A percentile compares a stretch with the other conserved stretches of the same genome.
These are phyloP conservation scores for Alloplasta piceator DNA, from an alignment of 2,888 invertebrate genomes.

Conservation along the genomic window DNA sequence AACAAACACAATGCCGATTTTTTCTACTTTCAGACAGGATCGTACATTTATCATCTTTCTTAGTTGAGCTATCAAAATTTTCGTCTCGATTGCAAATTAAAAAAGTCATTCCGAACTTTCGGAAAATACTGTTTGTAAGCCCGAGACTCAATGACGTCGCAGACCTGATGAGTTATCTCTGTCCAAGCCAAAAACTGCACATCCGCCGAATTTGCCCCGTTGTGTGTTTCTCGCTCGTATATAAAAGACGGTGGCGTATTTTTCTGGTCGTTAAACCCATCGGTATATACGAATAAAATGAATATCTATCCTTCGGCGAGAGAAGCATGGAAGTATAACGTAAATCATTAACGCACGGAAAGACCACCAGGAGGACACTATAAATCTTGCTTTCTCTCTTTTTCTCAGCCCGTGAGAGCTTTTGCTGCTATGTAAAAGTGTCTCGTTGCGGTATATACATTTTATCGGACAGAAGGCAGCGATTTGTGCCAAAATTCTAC, in stretches of 20 bases:
- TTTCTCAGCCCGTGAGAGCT: slow-evolving; percentile 15
- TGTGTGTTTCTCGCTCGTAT: slow-evolving; percentile 24
- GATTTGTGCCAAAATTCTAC: slow-evolving; percentile 52
- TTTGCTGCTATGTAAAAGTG: slow-evolving; percentile 1
- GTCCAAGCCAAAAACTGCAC: slow-evolving; percentile 20
- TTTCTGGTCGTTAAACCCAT: slow-evolving; percentile 61
- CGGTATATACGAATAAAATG: slow-evolving; percentile 54
- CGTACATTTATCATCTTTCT: too few relatives aligned
- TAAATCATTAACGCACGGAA: slow-evolving; percentile 56
- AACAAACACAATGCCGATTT: too few relatives aligned
- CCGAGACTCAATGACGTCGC: not conserved
- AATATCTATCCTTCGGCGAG: slow-evolving; percentile 58
- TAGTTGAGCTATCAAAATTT: not conserved
- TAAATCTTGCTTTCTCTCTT: slow-evolving; percentile 60
- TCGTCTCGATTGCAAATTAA: slow-evolving; percentile 8
- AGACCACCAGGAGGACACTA: slow-evolving; percentile 56
- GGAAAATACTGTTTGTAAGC: not conserved
- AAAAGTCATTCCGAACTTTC: not conserved
- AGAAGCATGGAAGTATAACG: slow-evolving; percentile 55
- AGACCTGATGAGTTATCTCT: not conserved
- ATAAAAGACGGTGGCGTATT: slow-evolving; percentile 48
- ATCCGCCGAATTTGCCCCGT: slow-evolving; percentile 30
- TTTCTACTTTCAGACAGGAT: too few relatives aligned
- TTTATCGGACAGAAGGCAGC: slow-evolving; percentile 39
- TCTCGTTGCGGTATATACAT: slow-evolving; percentile 22